Base-by-base conservation (phyloP, 2,797 vertebrate species). In the Takifugu ocellatus region DNA sequence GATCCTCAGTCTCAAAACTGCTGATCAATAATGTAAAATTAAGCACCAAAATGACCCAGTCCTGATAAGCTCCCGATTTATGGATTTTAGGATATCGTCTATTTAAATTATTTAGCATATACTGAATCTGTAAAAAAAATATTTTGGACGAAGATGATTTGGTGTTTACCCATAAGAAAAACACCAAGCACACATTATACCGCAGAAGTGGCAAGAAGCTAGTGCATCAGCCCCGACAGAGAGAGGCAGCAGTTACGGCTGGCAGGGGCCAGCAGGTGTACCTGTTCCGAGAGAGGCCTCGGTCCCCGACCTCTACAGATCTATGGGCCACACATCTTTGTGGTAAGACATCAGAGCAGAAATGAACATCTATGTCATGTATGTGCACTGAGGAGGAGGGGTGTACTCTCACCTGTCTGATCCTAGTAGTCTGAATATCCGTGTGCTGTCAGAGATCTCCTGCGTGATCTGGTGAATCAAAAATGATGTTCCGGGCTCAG, bases 361-460 rank as follows among this genome's bases (percentile, higher is more conserved):
- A n/a, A 63, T 87, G 86, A 89, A 70, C 51, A 52, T 48, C 52
- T 56, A 50, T 51, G 26, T n/a, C 36, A 25, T 56, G 50, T 56
- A 44, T 17, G 26, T 17, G 25, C 43, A 31, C 61, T 21, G 36
- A n/a, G 21, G 36, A 15, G 25, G 44, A 14, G 44, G 17, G 44
- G 44, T 29, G 53, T 27, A 24, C 46, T 51, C 86, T 84, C 79
- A 99, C 97, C 97, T 95, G 93, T 99, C 96, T 74, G 96, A 96
- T 86, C 97, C 97, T 88, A 99, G 93, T 73, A 99, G 93, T 88
- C 95, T 93, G 91, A 99, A 99, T 90, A 98, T 98, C 70, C 97
- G 94, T 2, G 96, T 95, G 85, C 82, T 98, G 87, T 99, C 97
- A 3, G 95, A 97, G 87, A 99, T 99, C 91, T 98, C 96, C 84